Conservation (phyloP, 2,113 vertebrate species). For the Tylochromis polylepis region DNA sequence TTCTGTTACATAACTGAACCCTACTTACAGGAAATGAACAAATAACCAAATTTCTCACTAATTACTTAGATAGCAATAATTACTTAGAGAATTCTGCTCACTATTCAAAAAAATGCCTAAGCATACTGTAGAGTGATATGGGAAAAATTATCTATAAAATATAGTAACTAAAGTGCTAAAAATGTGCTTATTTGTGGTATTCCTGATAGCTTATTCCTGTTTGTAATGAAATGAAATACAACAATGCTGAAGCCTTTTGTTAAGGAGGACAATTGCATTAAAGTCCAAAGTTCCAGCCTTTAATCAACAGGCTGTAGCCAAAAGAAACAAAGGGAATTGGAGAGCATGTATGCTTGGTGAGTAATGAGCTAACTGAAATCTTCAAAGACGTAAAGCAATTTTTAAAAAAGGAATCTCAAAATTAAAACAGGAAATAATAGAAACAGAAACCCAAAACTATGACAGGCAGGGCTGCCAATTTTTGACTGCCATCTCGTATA, state of each 20-base stretch:
- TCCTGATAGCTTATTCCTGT: background rate
- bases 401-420: background rate
- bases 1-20: background rate
- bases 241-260: background rate
- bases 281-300: background rate
- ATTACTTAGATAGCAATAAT: background rate
- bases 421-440: background rate
- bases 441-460: background rate
- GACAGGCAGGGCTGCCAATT: background rate
- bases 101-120: background rate
- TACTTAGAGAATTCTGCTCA: background rate
- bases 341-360: no score
- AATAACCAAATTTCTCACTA: background rate
- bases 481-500: background rate
- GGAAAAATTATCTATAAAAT: background rate
- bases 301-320: background rate
- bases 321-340: background rate
- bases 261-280: background rate
- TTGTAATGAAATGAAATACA: background rate
- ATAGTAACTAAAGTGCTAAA: background rate
- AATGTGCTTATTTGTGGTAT: background rate
- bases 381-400: background rate
- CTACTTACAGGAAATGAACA: background rate
- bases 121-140: background rate
- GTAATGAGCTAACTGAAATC: background rate